These are phyloP conservation scores for Miltochrista miniata DNA, from an alignment of 2,888 invertebrate species.

Conservation along the genomic window DNA sequence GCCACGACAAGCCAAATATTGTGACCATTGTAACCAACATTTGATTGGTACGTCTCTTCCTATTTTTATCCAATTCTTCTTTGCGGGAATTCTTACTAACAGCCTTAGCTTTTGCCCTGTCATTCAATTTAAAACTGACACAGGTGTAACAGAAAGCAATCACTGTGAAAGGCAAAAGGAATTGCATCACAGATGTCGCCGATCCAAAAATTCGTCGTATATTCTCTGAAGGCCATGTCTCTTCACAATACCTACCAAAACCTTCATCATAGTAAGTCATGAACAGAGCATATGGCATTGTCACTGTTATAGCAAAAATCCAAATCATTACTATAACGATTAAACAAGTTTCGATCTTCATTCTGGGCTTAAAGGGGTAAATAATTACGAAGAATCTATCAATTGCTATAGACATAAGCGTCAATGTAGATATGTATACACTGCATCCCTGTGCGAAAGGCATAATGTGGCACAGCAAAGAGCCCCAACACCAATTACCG, in stretches of 20 bases:
- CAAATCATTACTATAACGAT: slow-evolving; percentile 95
- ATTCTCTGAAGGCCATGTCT: slow-evolving; percentile 94
- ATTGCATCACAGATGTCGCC: slow-evolving; percentile 95
- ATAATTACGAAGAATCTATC: slow-evolving; percentile 99
- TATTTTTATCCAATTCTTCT: slow-evolving; percentile 94
- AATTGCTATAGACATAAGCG: slow-evolving; percentile 98
- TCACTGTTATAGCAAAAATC: slow-evolving; percentile 93
- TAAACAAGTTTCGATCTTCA: slow-evolving; percentile 94
- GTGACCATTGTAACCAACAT: slow-evolving; percentile 99
- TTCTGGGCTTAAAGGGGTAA: slow-evolving; percentile 96
- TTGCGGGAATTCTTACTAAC: slow-evolving; percentile 93
- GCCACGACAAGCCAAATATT: slow-evolving; percentile 98
- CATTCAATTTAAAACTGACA: slow-evolving; percentile 94
- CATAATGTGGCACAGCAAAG: slow-evolving; percentile 94
- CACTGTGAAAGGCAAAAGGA: slow-evolving; percentile 95
- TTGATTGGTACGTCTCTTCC: slow-evolving; percentile 95
- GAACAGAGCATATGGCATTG: slow-evolving; percentile 95
- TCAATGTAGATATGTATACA: slow-evolving; percentile 98
- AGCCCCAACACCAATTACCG: slow-evolving; percentile 96
- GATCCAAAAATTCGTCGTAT: slow-evolving; percentile 92
- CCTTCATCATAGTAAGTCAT: slow-evolving; percentile 85
- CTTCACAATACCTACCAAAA: slow-evolving; percentile 88
- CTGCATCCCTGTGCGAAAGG: slow-evolving; percentile 97
- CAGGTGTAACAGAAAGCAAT: slow-evolving; percentile 97
- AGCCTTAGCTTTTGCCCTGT: slow-evolving; percentile 92